Base-by-base conservation (phyloP, 2,113 vertebrate species). In the Atlantisia rogersi region DNA sequence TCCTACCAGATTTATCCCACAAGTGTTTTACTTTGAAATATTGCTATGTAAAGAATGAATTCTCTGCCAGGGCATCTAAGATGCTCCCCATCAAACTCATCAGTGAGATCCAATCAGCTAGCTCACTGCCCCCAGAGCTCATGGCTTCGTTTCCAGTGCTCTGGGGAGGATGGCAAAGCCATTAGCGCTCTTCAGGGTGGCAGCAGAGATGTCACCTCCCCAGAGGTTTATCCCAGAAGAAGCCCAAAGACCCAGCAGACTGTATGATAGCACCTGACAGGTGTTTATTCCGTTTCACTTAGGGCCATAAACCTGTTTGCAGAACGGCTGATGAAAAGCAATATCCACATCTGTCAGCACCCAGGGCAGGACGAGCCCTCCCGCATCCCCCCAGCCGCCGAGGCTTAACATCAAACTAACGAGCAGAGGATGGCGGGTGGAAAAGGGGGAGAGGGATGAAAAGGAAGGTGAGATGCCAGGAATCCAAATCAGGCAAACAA, bases 281-380 rank as follows among this genome's bases (percentile, higher is more conserved):
- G 58, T 24, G 42, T 90, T 94, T 95, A 78, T 24, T 84, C 90
- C 69, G 3, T 55, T 14, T 63, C 87, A 10, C 82, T 52, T 3
- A 15, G 31, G 92, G 62, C 74, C 68, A 42, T 0, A 70, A 73
- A 62, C 5, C 58, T 39, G 70, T 28, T 28, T 62, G 58, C 46
- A 93, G 92, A 76, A 32, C 3, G 15, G 79, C 81, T 86, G 82
- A 26, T 65, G 87, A 85, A 90, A 94, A 88, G 91, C 90, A 96
- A 78, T 39, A 82, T 35, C 58, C 83, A 59, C 69, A 55, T 39
- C 74, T 95, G 86, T 73, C 88, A 94, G 91, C 92, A 89, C 32
- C 39, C 55, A 42, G 93, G 79, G 84, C 73, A 90, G 75, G 76
- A 76, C 2, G 5, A 48, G 79, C 42, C 62, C 71, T 58, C 14